These are phyloP conservation scores for Xanthia togata DNA, from an alignment of 2,888 invertebrate species.

Conservation along the genomic window DNA sequence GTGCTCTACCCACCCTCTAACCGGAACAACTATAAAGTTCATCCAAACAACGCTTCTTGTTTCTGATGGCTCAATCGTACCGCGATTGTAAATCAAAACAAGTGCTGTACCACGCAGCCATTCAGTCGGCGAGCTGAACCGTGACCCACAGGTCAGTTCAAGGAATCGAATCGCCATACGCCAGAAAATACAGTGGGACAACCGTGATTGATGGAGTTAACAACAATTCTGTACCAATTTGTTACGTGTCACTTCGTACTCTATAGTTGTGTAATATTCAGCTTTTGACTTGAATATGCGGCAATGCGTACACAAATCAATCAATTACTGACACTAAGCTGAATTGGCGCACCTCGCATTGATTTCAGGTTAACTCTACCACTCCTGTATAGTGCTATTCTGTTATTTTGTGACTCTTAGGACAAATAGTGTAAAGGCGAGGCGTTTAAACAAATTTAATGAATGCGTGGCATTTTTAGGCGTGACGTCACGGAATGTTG, in stretches of 20 bases:
- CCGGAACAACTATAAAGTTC: slow-evolving; percentile 32
- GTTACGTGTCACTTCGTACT: slow-evolving; percentile 6
- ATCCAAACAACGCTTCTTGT: slow-evolving; percentile 54
- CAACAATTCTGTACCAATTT: slow-evolving; percentile 11
- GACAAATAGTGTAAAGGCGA: slow-evolving; percentile 35
- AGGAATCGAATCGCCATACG: slow-evolving; percentile 61
- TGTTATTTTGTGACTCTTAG: slow-evolving; percentile 8
- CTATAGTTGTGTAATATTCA: slow-evolving; percentile 6
- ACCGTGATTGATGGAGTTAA: background rate
- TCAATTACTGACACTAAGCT: slow-evolving; percentile 47
- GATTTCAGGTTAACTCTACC: slow-evolving; percentile 26
- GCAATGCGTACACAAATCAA: slow-evolving; percentile 43
- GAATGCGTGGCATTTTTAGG: slow-evolving; percentile 15
- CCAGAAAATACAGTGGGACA: slow-evolving; percentile 40
- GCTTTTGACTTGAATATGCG: slow-evolving; percentile 34
- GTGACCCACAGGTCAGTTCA: slow-evolving; percentile 71
- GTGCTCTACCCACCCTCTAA: background rate
- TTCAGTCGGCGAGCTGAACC: slow-evolving; percentile 72
- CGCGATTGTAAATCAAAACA: slow-evolving; percentile 63
- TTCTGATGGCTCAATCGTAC: slow-evolving; percentile 72
- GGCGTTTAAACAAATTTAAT: slow-evolving; percentile 36
- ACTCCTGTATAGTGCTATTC: slow-evolving; percentile 4
- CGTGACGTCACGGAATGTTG: slow-evolving; percentile 43
- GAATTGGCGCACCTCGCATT: slow-evolving; percentile 44
- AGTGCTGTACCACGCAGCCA: slow-evolving; percentile 61